phyloP scores from a whole-genome alignment of 1,140 invertebrate species.

The Saccostrea glomerata region DNA sequence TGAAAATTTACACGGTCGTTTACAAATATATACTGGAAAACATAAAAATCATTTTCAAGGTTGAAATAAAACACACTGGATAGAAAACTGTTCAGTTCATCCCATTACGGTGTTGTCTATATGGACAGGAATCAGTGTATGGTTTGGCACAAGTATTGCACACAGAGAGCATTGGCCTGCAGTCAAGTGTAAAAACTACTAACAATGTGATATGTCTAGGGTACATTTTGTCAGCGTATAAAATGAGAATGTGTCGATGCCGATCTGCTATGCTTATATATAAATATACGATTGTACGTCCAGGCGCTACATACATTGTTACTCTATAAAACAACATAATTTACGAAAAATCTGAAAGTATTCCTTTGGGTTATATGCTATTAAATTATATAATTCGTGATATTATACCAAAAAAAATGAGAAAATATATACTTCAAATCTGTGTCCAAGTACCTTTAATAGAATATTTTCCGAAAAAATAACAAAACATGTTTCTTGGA shows the following conservation, averaged over 20 bases:
- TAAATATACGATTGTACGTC: neutral
- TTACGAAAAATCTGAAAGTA: neutral
- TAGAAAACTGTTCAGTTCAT: neutral
- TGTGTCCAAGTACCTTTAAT: no score
- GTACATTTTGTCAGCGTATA: neutral
- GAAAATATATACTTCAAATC: no score
- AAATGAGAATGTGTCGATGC: neutral
- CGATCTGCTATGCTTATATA: neutral
- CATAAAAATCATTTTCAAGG: neutral
- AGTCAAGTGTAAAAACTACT: neutral
- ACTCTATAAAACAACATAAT: neutral
- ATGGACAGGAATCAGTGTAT: slow-evolving; percentile 4
- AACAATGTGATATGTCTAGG: neutral
- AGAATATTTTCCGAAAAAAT: no score
- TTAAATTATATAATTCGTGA: no score
- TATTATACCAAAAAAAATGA: no score
- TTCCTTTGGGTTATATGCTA: no score
- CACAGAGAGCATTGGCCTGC: neutral
- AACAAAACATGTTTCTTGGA: no score
- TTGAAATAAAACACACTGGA: neutral
- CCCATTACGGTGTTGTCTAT: neutral
- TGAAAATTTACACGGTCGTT: neutral
- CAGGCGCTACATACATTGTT: neutral
- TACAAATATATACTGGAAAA: neutral
- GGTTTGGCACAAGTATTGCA: slow-evolving; percentile 30